Conservation (phyloP, 2,888 invertebrate species). For the Mylabris sibirica region DNA sequence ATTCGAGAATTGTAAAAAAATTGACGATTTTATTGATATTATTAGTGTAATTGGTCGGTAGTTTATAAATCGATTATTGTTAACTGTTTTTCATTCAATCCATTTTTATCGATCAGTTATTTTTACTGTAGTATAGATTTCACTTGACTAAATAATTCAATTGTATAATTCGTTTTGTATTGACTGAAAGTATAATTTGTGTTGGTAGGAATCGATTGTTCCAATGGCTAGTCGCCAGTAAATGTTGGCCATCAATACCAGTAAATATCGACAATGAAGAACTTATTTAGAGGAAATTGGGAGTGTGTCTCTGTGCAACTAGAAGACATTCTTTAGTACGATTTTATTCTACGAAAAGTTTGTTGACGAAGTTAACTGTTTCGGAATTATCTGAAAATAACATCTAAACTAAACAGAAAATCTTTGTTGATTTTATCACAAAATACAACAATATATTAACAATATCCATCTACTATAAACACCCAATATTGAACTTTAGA, state of each 20-base stretch:
- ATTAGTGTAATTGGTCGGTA: neutral
- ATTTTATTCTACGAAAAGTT: conserved; percentile 3
- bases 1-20: neutral
- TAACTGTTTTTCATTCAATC: neutral
- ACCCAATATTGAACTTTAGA: conserved; percentile 41
- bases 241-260: conserved; percentile 11
- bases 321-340: conserved; percentile 12
- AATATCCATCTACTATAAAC: neutral
- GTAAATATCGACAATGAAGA: conserved; percentile 18
- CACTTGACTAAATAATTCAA: neutral
- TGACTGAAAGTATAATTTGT: conserved; percentile 15
- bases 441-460: conserved; percentile 1
- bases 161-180: conserved; percentile 19
- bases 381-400: conserved; percentile 27
- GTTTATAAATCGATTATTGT: neutral
- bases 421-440: neutral
- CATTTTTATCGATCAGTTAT: neutral
- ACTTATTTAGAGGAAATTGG: conserved; percentile 17
- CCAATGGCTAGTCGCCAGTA: conserved; percentile 11
- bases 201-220: conserved; percentile 9
- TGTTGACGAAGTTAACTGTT: conserved; percentile 23
- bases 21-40: neutral
- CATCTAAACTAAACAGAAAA: conserved; percentile 19
- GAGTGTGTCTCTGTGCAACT: conserved; percentile 6
- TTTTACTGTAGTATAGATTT: neutral